Conservation (phyloP, 2,797 vertebrate species). For the Rhadinocentrus ornatus region DNA sequence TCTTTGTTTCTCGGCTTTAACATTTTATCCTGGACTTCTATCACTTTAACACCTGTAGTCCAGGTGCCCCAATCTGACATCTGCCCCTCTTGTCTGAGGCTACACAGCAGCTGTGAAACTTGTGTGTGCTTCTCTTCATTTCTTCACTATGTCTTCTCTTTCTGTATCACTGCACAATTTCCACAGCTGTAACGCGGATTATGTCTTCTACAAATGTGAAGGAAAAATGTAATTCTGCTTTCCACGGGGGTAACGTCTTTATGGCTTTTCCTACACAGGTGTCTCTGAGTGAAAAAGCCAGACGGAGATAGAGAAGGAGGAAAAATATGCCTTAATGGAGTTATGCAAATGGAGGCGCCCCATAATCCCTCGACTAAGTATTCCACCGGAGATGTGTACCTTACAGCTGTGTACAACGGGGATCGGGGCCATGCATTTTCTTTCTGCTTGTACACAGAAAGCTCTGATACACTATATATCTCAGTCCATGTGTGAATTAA, state of each 20-base stretch:
- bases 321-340: slow-evolving; percentile 72
- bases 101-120: slow-evolving; percentile 7
- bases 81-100: slow-evolving; percentile 11
- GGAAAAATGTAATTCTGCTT: slow-evolving; percentile 66
- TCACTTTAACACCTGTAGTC: neutral
- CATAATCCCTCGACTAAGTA: slow-evolving; percentile 72
- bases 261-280: slow-evolving; percentile 72
- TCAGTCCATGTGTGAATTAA: slow-evolving; percentile 59
- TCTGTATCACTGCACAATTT: slow-evolving; percentile 65
- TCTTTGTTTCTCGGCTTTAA: neutral
- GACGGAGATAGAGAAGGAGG: slow-evolving; percentile 40
- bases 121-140: neutral
- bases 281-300: slow-evolving; percentile 60
- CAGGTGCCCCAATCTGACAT: neutral
- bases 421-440: slow-evolving; percentile 35
- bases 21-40: neutral
- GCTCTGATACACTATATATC: slow-evolving; percentile 39
- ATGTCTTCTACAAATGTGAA: slow-evolving; percentile 58
- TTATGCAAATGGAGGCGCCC: slow-evolving; percentile 79
- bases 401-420: slow-evolving; percentile 64
- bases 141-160: slow-evolving; percentile 29
- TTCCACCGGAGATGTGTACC: slow-evolving; percentile 66
- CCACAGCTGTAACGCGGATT: slow-evolving; percentile 69
- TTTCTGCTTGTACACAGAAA: slow-evolving; percentile 44
- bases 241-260: slow-evolving; percentile 66